phyloP scores from a whole-genome alignment of 2,888 invertebrate species.

The Limnephilus marmoratus region DNA sequence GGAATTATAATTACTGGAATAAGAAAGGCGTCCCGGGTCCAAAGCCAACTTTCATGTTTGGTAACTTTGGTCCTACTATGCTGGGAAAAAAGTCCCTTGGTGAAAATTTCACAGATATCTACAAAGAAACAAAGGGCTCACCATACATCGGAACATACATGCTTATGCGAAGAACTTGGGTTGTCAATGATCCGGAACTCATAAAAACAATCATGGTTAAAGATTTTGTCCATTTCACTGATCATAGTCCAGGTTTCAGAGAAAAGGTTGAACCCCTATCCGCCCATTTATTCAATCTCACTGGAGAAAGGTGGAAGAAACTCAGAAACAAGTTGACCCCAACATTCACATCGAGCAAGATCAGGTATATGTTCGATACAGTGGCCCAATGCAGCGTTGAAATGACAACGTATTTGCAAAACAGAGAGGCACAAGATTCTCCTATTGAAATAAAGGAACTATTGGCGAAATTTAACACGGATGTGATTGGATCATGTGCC shows the following conservation, averaged over 20 bases:
- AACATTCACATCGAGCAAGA: constrained; percentile 57
- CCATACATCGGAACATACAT: constrained; percentile 80
- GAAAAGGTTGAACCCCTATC: constrained; percentile 67
- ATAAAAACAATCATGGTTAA: constrained; percentile 79
- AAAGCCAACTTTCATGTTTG: constrained; percentile 80
- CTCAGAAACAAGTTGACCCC: constrained; percentile 59
- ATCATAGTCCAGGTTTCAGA: constrained; percentile 73
- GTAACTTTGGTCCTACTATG: constrained; percentile 78
- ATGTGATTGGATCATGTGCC: constrained; percentile 74
- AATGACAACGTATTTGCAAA: constrained; percentile 61
- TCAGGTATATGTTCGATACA: constrained; percentile 56
- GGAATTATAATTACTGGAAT: constrained; percentile 79
- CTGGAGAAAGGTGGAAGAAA: constrained; percentile 57
- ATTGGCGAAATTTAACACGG: constrained; percentile 73
- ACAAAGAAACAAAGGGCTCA: constrained; percentile 75
- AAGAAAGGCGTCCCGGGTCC: constrained; percentile 77
- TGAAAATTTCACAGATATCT: constrained; percentile 79
- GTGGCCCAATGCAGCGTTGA: constrained; percentile 41
- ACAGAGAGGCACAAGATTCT: constrained; percentile 55
- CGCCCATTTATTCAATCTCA: constrained; percentile 50
- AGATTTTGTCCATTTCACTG: constrained; percentile 82
- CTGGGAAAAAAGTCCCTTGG: constrained; percentile 79
- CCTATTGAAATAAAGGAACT: constrained; percentile 72
- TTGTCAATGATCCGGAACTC: constrained; percentile 80
- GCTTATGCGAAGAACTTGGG: constrained; percentile 79